Evolutionary conservation across 2,888 invertebrate genomes (phyloP), one percentile per base, ranked within the genome.

Genomic region (Nomada fabriciana): DNA sequence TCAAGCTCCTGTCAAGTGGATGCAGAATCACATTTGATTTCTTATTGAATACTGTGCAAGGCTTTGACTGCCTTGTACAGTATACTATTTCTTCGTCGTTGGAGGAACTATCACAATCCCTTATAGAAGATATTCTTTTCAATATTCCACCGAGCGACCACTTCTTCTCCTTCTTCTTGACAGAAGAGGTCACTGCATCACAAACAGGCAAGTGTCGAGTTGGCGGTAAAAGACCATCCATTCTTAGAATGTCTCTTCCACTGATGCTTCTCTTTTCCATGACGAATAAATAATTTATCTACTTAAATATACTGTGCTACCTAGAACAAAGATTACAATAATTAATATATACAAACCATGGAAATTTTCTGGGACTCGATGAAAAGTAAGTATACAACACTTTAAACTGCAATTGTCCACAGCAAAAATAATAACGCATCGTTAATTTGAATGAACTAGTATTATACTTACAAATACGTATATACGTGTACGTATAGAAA

Each of bases 71-170:
- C 15, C 63, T 86, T 42, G 77, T 89, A 42, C 89, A 90, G 42
- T 89, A 91, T 20, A 85, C 87, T 43, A 95, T 95, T 50, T 94
- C 94, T 47, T 94, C 94, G 63, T 94, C 95, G 86, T 95, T 95
- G 20, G 95, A 95, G 73, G 95, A 95, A 74, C 95, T 94, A 15
- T 94, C 95, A 64, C 94, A 95, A 85, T 96, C 96, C 61, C 95
- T 95, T 80, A 96, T 96, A 86, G 96, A 96, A 93, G 97, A 97
- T 94, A 97, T 97, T 91, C 96, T 95, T 83, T 97, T 95, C 91
- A 98, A 97, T 3, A 98, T 95, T 89, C 96, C 97, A 10, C 97
- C 97, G 60, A 98, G 95, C 11, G 97, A 97, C 97, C 97, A 98
- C 93, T 97, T 97, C 91, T 95, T 96, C 88, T 94, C 94, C 88